Conservation (phyloP, 2,797 vertebrate genomes). For the Dicrostonyx torquatus region DNA sequence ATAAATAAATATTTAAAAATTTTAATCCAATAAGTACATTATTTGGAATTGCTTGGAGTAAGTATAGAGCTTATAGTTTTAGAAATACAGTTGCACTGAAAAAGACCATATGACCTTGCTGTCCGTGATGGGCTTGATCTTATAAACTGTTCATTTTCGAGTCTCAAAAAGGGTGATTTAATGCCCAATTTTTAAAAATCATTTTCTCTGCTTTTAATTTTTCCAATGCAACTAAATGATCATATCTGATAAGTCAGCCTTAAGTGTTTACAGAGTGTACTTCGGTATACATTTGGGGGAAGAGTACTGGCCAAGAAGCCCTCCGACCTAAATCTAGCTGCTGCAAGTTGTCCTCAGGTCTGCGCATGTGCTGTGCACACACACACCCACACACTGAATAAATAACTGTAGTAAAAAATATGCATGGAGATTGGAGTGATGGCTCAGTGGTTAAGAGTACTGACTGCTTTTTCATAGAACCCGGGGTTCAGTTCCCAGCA, state of each 20-base stretch:
- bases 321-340: background rate
- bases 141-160: background rate
- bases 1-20: too few species aligned
- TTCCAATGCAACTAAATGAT: constrained; percentile 23
- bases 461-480: background rate
- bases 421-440: background rate
- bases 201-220: background rate
- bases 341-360: background rate
- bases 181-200: background rate
- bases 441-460: background rate
- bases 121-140: background rate
- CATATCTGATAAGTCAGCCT: background rate
- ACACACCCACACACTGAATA: background rate
- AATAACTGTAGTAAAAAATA: background rate
- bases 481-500: background rate
- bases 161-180: background rate
- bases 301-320: background rate
- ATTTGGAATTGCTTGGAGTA: background rate
- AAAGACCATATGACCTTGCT: background rate
- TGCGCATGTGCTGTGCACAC: background rate
- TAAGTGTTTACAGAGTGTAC: background rate
- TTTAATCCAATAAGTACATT: background rate
- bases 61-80: background rate
- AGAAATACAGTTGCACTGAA: background rate
- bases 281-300: background rate